Evolutionary conservation across 2,113 vertebrate species (phyloP).

Genomic region (Lepidothrix coronata): DNA sequence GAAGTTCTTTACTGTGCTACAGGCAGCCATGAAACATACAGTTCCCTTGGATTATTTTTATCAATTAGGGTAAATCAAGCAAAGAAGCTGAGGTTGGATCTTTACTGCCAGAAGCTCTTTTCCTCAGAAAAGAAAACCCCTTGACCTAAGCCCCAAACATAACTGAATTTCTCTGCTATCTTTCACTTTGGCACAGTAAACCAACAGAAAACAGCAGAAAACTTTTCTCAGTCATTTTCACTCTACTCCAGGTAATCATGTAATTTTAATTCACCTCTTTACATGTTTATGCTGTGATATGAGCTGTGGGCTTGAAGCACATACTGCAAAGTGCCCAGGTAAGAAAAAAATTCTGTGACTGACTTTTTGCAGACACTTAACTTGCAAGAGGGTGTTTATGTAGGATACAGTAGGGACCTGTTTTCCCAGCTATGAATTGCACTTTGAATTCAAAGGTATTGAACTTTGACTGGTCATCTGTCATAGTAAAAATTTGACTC

Average conservation of each 20-base stretch:
- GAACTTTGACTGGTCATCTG: not conserved
- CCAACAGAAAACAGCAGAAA: not conserved
- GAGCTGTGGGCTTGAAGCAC: not conserved
- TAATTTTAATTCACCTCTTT: not conserved
- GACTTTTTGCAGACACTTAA: not conserved
- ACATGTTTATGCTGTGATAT: not conserved
- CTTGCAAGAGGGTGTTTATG: not conserved
- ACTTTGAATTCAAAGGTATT: not conserved
- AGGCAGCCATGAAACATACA: not conserved
- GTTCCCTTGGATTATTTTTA: not conserved
- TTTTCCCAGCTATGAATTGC: not conserved
- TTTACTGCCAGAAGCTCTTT: not conserved
- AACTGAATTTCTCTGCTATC: not conserved
- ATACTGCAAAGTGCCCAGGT: not conserved
- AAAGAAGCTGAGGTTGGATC: not conserved
- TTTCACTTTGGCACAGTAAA: not conserved
- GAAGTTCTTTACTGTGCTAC: not conserved
- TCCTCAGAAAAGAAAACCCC: not conserved
- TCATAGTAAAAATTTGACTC: not conserved
- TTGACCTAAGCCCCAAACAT: not conserved
- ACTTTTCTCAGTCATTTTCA: not conserved
- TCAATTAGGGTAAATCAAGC: not conserved
- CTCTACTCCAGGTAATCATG: not conserved
- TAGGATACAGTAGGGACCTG: not conserved
- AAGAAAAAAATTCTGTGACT: not conserved